Evolutionary conservation across 2,888 invertebrate species (phyloP), one percentile per base, ranked within the genome.

Genomic region (Chaitophorus viminalis): DNA sequence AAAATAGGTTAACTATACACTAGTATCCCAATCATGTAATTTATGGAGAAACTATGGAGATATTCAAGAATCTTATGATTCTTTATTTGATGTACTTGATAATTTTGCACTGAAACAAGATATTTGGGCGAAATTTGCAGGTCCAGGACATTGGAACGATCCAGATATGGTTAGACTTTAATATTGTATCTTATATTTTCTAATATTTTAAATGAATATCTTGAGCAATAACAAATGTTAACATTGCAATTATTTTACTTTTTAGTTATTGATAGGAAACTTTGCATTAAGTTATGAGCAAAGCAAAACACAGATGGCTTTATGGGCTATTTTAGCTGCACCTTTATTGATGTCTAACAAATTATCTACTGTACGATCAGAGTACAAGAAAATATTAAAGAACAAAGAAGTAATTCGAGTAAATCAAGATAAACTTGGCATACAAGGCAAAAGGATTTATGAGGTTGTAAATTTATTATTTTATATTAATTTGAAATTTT

Each of bases 291-390:
- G 94, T 82, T 91, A 93, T 89, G 94, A 94, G 88, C 94, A 95
- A 91, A 93, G 94, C 29, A 92, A 93, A 77, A 93, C 93, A 0
- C 95, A 95, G 91, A 95, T 95, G 94, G 94, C 94, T 0, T 92
- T 95, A 81, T 95, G 95, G 95, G 92, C 94, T 0, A 91, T 95
- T 68, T 91, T 95, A 90, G 94, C 95, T 0, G 94, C 95, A 0
- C 95, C 95, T 0, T 92, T 95, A 3, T 92, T 95, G 74, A 94
- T 95, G 92, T 95, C 95, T 68, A 93, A 92, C 14, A 95, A 95
- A 90, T 91, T 95, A 39, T 92, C 93, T 21, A 92, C 92, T 54
- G 93, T 95, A 79, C 91, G 91, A 68, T 92, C 92, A 0, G 93
- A 93, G 90, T 93, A 93, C 89, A 93, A 93, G 90, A 92, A 92